Conservation (phyloP, 2,113 vertebrate genomes). For the Talpa occidentalis region DNA sequence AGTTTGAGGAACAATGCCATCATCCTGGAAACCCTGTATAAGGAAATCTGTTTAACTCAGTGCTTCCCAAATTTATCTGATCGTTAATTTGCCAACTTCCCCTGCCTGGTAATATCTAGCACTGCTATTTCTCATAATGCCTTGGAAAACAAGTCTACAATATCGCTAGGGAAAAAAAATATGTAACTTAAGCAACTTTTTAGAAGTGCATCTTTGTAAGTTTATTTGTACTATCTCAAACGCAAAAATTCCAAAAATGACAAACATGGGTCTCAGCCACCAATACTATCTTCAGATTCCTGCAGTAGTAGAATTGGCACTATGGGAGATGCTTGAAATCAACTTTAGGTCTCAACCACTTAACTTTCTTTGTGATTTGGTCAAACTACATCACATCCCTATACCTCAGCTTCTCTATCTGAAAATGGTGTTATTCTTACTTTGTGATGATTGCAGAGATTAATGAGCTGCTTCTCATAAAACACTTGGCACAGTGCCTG, state of each 20-base stretch:
- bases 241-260: not conserved
- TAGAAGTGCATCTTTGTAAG: not conserved
- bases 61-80: not conserved
- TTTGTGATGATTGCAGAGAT: not conserved
- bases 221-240: not conserved
- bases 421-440: not conserved
- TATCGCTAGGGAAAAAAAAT: not conserved
- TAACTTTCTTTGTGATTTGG: not conserved
- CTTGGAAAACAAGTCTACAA: not conserved
- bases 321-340: not conserved
- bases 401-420: not conserved
- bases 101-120: not conserved
- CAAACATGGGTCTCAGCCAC: not conserved
- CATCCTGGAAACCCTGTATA: not conserved
- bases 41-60: not conserved
- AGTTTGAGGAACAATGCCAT: not conserved
- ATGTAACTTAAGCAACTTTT: not conserved
- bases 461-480: not conserved
- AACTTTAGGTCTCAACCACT: not conserved
- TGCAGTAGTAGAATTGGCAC: fast-evolving
- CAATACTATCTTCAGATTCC: not conserved
- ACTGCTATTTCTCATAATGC: not conserved
- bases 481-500: not conserved
- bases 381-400: not conserved
- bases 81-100: not conserved